Evolutionary conservation across 2,113 vertebrate species (phyloP).

Genomic region (Amphilophus citrinellus): DNA sequence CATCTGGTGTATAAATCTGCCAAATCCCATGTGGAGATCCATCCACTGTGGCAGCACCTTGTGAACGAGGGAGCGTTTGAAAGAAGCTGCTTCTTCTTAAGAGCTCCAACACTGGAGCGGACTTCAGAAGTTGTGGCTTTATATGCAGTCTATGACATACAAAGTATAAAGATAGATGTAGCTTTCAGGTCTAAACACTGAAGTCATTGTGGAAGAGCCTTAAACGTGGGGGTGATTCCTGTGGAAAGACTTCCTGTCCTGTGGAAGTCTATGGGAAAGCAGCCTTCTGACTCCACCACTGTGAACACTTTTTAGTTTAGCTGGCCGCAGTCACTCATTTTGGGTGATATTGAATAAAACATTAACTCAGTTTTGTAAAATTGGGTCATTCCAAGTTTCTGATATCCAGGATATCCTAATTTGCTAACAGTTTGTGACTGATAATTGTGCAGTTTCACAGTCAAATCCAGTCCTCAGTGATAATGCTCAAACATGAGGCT

Average conservation of each 20-base stretch:
- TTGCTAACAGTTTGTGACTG: background rate
- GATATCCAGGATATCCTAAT: fast-evolving
- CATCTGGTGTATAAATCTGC: background rate
- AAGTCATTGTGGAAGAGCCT: too few relatives aligned
- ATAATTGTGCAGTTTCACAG: background rate
- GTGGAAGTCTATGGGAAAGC: background rate
- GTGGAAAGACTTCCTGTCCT: background rate
- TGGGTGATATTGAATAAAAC: background rate
- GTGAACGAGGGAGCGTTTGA: background rate
- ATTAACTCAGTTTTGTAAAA: background rate
- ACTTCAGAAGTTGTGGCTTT: too few relatives aligned
- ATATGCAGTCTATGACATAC: too few relatives aligned
- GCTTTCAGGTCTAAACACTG: too few relatives aligned
- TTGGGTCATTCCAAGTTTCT: background rate
- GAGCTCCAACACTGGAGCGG: too few relatives aligned
- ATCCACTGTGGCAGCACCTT: background rate
- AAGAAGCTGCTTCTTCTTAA: background rate
- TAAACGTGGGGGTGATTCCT: too few relatives aligned
- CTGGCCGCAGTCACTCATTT: background rate
- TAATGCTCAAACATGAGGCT: fast-evolving
- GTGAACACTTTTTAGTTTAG: background rate
- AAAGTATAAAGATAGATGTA: too few relatives aligned
- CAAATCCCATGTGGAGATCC: background rate
- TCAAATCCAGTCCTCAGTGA: background rate
- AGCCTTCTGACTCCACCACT: too few relatives aligned